A percentile compares a stretch with the other conserved stretches of the same genome.
phyloP scores from a whole-genome alignment of 2,797 vertebrate species.

The Sarcophilus harrisii region DNA sequence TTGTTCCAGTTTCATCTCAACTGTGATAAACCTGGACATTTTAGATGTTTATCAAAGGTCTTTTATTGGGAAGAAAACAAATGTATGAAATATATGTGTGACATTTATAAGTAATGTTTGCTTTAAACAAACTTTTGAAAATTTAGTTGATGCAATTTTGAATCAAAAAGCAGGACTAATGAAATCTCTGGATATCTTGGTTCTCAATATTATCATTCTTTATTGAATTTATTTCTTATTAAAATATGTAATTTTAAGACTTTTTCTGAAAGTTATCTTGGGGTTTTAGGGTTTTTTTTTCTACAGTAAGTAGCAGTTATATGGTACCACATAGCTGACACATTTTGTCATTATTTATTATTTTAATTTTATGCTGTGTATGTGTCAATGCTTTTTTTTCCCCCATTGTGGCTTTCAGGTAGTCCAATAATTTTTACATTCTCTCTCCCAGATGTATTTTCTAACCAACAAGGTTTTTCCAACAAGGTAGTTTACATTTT shows the following conservation, averaged over 20 bases:
- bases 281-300: constrained; percentile 81
- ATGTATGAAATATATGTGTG: constrained; percentile 83
- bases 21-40: constrained; percentile 79
- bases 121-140: constrained; percentile 85
- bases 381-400: constrained; percentile 44
- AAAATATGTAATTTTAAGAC: constrained; percentile 87
- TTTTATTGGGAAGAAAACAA: constrained; percentile 64
- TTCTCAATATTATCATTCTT: constrained; percentile 88
- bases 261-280: constrained; percentile 91
- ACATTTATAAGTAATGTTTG: constrained; percentile 85
- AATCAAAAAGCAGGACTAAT: constrained; percentile 89
- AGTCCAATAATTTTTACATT: no score
- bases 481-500: no score
- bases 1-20: constrained; percentile 89
- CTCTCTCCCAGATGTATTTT: no score
- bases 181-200: constrained; percentile 89
- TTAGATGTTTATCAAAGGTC: no score
- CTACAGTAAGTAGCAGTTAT: constrained; percentile 89
- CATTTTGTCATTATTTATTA: constrained; percentile 89
- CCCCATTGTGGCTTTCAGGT: no score
- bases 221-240: constrained; percentile 83
- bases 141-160: constrained; percentile 87
- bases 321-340: constrained; percentile 88
- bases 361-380: constrained; percentile 90
- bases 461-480: no score